Evolutionary conservation across 2,797 vertebrate species (phyloP), one percentile per base, ranked within the genome.

Genomic region (Sebastes trivittatus): DNA sequence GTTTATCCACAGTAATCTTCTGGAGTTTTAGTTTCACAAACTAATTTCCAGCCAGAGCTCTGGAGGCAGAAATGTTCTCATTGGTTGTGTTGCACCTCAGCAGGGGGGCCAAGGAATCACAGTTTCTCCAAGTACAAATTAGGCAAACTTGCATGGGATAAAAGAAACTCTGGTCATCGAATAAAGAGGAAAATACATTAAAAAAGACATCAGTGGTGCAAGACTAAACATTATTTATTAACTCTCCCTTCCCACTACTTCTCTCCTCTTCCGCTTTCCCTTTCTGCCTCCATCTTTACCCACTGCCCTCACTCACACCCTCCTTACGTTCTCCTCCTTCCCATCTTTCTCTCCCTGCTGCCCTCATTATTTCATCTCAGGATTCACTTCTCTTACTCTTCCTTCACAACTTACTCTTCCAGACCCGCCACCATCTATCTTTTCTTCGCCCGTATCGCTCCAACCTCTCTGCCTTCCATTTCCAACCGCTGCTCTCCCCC

Each of bases 361-460:
- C 65, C 72, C 74, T 83, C 80, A 86, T 89, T 89, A 86, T 73
- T 87, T 90, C 80, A 83, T 77, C 71, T 29, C 27, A 46, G 54
- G 42, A 71, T 76, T 77, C 25, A 54, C 54, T 69, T 59, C 54
- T 34, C 58, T 67, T 55, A 54, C 55, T 71, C 29, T 59, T 27
- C 62, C 70, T 52, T 68, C 36, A 46, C 73, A 56, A 34, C 72
- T 76, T 60, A 80, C 80, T 38, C 75, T 77, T 49, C 38, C n/a
- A 27, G 54, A 76, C 75, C 70, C 68, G 11, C 68, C 59, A 42
- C 66, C 72, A 73, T 87, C 66, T 42, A 42, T 85, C 77, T 76
- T 77, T 72, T 71, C 60, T 76, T 75, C 58, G 38, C 56, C 52
- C 32, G 23, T 67, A 71, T 65, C 72, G 30, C 61, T 87, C 78